Percentiles rank a stretch among this genome's conserved stretches.
Conservation (phyloP, 2,113 vertebrate species). For the Anolis carolinensis region DNA sequence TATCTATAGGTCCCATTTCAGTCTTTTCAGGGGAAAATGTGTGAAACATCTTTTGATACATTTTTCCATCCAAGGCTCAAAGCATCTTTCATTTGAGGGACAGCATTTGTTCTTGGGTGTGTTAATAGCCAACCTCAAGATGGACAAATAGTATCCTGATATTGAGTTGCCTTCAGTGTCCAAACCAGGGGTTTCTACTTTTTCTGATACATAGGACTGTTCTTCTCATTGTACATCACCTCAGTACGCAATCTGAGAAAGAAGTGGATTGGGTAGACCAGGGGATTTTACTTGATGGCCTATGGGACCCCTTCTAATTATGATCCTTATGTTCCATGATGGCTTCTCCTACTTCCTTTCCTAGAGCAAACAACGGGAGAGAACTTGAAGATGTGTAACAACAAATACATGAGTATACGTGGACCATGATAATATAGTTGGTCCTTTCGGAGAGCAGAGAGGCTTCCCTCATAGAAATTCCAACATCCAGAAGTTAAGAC, state of each 20-base stretch:
- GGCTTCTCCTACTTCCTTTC: neutral
- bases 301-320: no score
- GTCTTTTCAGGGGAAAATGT: neutral
- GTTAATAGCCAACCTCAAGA: neutral
- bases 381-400: no score
- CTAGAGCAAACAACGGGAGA: slow-evolving; percentile 11
- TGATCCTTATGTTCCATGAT: no score
- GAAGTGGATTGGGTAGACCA: neutral
- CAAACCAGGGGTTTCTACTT: neutral
- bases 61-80: neutral
- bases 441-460: no score
- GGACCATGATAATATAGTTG: no score
- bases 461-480: no score
- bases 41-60: neutral
- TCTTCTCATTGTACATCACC: neutral
- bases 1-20: neutral
- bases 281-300: no score
- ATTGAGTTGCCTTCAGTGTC: neutral
- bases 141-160: slow-evolving; percentile 5
- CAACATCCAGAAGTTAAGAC: no score
- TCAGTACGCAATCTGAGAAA: neutral
- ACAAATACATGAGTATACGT: no score
- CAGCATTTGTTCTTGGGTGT: slow-evolving; percentile 1
- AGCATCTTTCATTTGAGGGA: slow-evolving; percentile 4
- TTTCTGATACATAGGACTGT: neutral